Percentiles rank a stretch among this genome's conserved stretches.
These are phyloP conservation scores for Nezara viridula DNA, from an alignment of 2,888 invertebrate genomes.

Conservation along the genomic window DNA sequence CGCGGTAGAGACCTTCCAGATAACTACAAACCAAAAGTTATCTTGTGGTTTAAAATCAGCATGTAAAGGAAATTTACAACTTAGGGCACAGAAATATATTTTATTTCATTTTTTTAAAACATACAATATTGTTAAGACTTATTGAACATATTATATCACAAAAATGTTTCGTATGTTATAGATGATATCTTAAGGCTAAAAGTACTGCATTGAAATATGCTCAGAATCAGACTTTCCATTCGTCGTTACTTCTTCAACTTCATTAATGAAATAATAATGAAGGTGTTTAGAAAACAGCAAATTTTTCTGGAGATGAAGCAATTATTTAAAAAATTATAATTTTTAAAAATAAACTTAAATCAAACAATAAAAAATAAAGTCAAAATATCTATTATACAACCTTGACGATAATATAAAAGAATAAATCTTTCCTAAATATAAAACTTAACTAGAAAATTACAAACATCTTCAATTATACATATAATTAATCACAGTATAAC, in stretches of 20 bases:
- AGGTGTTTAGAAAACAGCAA: neutral
- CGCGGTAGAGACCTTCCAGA: neutral
- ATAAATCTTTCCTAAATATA: slow-evolving; percentile 9
- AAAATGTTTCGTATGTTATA: slow-evolving; percentile 8
- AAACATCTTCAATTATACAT: slow-evolving; percentile 12
- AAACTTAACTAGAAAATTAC: slow-evolving; percentile 42
- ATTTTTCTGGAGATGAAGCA: neutral
- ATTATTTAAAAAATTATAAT: neutral
- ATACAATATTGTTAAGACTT: slow-evolving; percentile 28
- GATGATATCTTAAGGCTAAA: neutral
- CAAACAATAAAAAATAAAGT: neutral
- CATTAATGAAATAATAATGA: neutral
- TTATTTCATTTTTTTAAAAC: neutral
- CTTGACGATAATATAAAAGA: neutral
- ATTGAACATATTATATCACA: slow-evolving; percentile 14
- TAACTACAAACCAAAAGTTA: neutral
- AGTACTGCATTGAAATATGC: slow-evolving; percentile 35
- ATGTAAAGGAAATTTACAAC: neutral
- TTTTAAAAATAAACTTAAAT: neutral
- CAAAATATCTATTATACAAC: slow-evolving; percentile 1
- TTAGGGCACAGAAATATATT: slow-evolving; percentile 41
- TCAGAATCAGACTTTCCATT: slow-evolving; percentile 33
- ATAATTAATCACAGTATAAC: slow-evolving; percentile 49
- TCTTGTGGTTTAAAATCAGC: neutral
- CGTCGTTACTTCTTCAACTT: neutral